These are phyloP conservation scores for Tychaedon coryphoeus DNA, from an alignment of 2,113 vertebrate genomes.

Conservation along the genomic window DNA sequence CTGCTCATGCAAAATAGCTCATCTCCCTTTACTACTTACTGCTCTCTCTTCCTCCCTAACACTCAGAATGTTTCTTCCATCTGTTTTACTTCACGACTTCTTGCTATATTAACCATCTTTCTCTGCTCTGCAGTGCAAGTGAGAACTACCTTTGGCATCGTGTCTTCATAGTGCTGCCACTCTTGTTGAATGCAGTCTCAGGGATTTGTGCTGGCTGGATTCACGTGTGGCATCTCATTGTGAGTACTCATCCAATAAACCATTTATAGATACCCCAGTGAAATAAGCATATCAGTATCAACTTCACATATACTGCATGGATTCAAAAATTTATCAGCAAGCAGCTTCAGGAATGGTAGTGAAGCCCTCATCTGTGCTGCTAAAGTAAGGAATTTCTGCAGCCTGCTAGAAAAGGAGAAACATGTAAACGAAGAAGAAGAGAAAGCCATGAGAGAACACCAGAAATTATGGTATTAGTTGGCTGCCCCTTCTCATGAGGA, in stretches of 20 bases:
- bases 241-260: neutral
- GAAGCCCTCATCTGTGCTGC: neutral
- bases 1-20: neutral
- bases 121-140: neutral
- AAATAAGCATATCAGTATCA: neutral
- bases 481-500: neutral
- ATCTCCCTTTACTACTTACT: neutral
- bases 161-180: neutral
- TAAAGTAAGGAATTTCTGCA: neutral
- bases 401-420: neutral
- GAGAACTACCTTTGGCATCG: conserved; percentile 32
- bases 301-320: neutral
- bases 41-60: neutral
- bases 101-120: conserved; percentile 26
- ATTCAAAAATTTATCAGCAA: neutral
- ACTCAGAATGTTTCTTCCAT: conserved; percentile 1
- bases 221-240: neutral
- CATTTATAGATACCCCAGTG: neutral
- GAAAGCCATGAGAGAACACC: neutral
- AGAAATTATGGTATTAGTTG: neutral
- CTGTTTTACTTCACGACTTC: conserved; percentile 25
- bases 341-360: neutral
- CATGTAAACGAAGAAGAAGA: neutral
- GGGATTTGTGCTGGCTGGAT: neutral
- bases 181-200: neutral